These are phyloP conservation scores for Druceiella hillmani DNA, from an alignment of 2,888 invertebrate species.

Conservation along the genomic window DNA sequence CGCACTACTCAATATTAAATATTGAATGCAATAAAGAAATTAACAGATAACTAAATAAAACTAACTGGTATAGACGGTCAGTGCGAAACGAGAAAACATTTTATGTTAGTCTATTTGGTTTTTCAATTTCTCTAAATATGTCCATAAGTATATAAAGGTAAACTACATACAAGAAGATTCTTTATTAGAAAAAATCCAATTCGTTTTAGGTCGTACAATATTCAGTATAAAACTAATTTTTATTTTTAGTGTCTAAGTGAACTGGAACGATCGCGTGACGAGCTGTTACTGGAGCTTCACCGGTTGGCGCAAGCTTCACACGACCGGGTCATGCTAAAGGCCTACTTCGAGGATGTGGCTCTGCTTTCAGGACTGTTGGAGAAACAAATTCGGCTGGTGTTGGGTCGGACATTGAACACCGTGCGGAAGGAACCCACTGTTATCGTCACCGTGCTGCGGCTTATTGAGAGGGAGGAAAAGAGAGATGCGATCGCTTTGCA, in stretches of 20 bases:
- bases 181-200: too few relatives aligned
- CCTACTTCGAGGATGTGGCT: conserved; percentile 95
- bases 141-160: too few relatives aligned
- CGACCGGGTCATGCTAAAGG: conserved; percentile 88
- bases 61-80: background rate
- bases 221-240: too few relatives aligned
- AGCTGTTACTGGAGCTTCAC: conserved; percentile 89
- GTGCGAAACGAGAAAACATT: too few relatives aligned
- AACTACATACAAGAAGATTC: too few relatives aligned
- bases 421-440: conserved; percentile 92
- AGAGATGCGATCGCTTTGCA: conserved; percentile 83
- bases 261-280: conserved; percentile 94
- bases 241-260: conserved; percentile 76
- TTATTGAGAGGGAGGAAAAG: conserved; percentile 96
- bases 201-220: too few relatives aligned
- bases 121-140: too few relatives aligned
- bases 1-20: background rate
- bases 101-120: too few relatives aligned
- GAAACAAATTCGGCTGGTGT: conserved; percentile 85
- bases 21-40: background rate
- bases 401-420: conserved; percentile 87
- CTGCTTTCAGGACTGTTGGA: conserved; percentile 81
- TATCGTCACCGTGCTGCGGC: conserved; percentile 92
- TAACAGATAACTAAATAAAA: background rate
- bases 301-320: conserved; percentile 86